phyloP scores from a whole-genome alignment of 2,113 vertebrate genomes.

The Pangasianodon hypophthalmus region DNA sequence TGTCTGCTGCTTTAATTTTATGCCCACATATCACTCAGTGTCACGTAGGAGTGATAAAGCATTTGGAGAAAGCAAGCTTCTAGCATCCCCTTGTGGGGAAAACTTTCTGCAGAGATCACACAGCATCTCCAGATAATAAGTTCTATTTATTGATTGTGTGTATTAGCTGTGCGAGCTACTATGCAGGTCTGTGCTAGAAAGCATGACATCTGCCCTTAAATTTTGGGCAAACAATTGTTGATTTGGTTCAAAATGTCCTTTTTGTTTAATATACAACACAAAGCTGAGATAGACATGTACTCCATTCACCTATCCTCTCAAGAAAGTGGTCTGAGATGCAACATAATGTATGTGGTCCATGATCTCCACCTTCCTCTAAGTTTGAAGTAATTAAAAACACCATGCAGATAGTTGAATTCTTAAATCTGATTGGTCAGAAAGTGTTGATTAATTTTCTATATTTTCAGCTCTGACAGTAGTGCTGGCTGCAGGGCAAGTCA shows the following conservation, averaged over 20 bases:
- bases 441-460: background rate
- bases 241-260: background rate
- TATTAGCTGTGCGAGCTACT: background rate
- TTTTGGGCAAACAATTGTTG: background rate
- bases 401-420: background rate
- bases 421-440: background rate
- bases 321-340: background rate
- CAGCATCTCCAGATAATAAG: background rate
- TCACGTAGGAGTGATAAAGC: background rate
- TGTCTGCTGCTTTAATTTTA: background rate
- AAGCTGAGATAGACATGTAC: background rate
- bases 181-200: no score
- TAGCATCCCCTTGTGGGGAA: conserved; percentile 13
- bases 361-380: background rate
- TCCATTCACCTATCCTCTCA: background rate
- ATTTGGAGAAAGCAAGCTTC: background rate
- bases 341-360: background rate
- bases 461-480: background rate
- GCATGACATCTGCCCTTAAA: background rate
- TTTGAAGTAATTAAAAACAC: background rate
- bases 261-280: background rate
- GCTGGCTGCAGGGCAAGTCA: background rate
- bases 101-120: background rate
- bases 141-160: background rate
- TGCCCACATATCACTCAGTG: background rate